A percentile compares a stretch with the other conserved stretches of the same genome.
These are phyloP conservation scores for Rousettus madagascariensis DNA, from an alignment of 2,797 vertebrate genomes.

Conservation along the genomic window DNA sequence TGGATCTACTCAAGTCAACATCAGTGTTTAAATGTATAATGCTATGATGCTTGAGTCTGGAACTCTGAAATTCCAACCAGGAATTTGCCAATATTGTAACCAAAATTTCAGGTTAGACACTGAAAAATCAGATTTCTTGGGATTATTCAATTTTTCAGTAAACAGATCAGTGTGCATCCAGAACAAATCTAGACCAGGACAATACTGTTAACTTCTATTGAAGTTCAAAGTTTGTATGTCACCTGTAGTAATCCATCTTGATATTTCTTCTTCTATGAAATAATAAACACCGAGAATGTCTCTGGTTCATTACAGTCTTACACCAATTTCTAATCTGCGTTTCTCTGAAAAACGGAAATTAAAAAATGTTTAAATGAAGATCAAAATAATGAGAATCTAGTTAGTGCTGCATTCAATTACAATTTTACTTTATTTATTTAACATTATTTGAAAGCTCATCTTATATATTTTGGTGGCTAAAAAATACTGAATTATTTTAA, in stretches of 20 bases:
- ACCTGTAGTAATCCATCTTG: not conserved
- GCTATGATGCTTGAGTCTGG: not conserved
- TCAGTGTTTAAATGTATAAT: not conserved
- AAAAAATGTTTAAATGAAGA: conserved; percentile 63
- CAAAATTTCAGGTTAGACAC: not conserved
- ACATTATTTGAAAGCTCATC: conserved; percentile 67
- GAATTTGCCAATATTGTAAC: not conserved
- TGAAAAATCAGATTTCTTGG: not conserved
- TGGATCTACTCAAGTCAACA: not conserved
- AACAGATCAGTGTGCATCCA: not conserved
- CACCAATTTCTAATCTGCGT: conserved; percentile 44
- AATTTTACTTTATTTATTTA: conserved; percentile 59
- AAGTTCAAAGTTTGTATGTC: conserved; percentile 1
- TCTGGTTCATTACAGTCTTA: conserved; percentile 22
- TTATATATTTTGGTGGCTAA: conserved; percentile 9
- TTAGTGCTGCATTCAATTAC: conserved; percentile 54
- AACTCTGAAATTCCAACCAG: not conserved
- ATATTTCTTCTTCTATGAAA: conserved; percentile 35
- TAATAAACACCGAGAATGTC: conserved; percentile 15
- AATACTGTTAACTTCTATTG: not conserved
- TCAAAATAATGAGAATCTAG: conserved; percentile 64
- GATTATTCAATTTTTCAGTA: not conserved
- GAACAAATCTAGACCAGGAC: not conserved
- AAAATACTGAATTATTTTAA: conserved; percentile 61
- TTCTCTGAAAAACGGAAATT: conserved; percentile 53